Base-by-base conservation (phyloP, 23 tunicate species). In the Ascidia mentula region DNA sequence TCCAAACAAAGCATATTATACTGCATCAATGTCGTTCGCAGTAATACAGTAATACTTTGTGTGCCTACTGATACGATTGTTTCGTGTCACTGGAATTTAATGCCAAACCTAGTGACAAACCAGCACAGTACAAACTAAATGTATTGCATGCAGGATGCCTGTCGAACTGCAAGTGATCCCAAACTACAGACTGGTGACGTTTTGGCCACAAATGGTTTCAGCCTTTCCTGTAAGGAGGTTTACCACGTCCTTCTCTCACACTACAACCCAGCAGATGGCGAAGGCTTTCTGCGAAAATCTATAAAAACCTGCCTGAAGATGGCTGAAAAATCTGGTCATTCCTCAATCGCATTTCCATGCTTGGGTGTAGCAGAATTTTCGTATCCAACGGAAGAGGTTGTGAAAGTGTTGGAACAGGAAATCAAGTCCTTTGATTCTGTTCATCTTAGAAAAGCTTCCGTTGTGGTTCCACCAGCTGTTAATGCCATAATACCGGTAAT, bases 341-440 rank as follows among this genome's bases (percentile, higher is more conserved):
- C 76, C 20, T 70, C 83, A 17, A 82, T 88, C 24, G 93, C 78
- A 24, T 88, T 88, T 73, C 93, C 93, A 1, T 84, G 87, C 22
- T 59, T 88, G 28, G 93, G 88, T 18, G 72, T 87, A 1, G 93
- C 87, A 36, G 87, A 84, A 70, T 84, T 77, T 59, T 20, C 32
- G n/a, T 86, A 82, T 82, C 87, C 87, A 1, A 32, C 87, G 15
- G 45, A 82, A 18, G 8, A 40, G 4, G 83, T 88, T n/a, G 93
- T 82, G 28, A 36, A 40, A 30, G 31, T 53, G 60, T 38, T 88
- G 79, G 76, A 77, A n/a, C n/a, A n/a, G n/a, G n/a, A n/a, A n/a
- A n/a, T n/a, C n/a, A n/a, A n/a, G n/a, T n/a, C n/a, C n/a, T n/a
- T n/a, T 60, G 73, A 77, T 28, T 70, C 35, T 32, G 70, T 82